Evolutionary conservation across 2,888 invertebrate genomes (phyloP), one percentile per base, ranked within the genome.

Genomic region (Imbricaverruca yamaguchii): DNA sequence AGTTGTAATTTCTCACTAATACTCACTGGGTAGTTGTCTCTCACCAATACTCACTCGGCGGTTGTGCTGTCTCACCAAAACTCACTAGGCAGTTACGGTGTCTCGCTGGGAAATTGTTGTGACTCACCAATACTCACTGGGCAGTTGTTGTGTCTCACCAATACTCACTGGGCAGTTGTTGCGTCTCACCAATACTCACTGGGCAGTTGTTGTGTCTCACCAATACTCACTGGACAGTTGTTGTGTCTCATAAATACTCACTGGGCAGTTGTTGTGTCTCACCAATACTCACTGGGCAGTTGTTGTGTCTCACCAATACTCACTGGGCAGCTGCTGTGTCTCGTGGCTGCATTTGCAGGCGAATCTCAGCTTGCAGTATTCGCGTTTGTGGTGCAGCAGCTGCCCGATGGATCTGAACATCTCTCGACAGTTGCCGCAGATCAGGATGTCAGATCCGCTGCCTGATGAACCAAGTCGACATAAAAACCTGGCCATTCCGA

Each of bases 401-500:
- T 92, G 92, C 84, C 91, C 91, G n/a, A 93, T 89, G 85, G 91
- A 92, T 81, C 91, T 90, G 87, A 92, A 93, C 88, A 92, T 90
- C 86, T 92, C 92, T 84, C 92, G 89, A 87, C 93, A 93, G 86
- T 91, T 92, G 80, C 93, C 93, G 87, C 93, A 93, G 84, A 93
- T 92, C 85, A 93, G 88, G 84, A 93, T 91, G 87, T 93, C 93
- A 82, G 91, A 91, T 86, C 91, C 91, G 86, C 91, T 91, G 92
- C 88, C 83, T 87, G 89, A 1, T 39, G 39, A 39, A 39, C 39
- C 39, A 39, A 39, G 39, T 39, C 39, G 39, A 39, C 39, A 39
- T 39, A 39, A 39, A 39, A 39, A 39, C 39, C 39, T 39, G 1
- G 2, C 39, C 39, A 1, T 39, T 39, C 39, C 39, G 39, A 39